Base-by-base conservation (phyloP, 2,888 invertebrate genomes). In the Drosophila hamatofila region DNA sequence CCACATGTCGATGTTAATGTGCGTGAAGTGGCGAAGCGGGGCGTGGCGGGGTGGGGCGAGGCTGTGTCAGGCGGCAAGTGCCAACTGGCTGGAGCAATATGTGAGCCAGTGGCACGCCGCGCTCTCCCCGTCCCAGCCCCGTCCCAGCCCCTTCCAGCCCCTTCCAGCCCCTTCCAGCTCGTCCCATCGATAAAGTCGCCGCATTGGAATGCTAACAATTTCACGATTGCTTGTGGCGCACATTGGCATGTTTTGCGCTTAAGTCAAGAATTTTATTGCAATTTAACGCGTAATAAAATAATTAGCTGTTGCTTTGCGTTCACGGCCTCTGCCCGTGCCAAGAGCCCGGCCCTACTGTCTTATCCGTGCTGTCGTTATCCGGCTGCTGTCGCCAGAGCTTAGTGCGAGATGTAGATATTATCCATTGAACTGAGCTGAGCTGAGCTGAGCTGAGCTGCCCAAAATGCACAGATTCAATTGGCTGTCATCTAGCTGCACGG, bases 281-380 rank as follows among this genome's bases (percentile, higher is more conserved):
- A 89, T 86, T 89, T 88, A 86, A 86, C 83, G 90, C 88, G 81
- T 88, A 89, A 86, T 86, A 86, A 86, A 86, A 89, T 86, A 88
- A 86, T 86, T 86, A 89, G 90, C 88, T 81, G 73, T 57, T 66
- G 77, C 62, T 58, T 55, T 30, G 48, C 56, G 67, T 60, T 60
- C 51, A 27, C 49, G 35, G 41, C 42, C 67, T 42, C 67, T 42
- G 25, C 66, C 41, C 37, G 56, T 60, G 30, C 41, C 62, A 51
- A 18, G 7, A 3, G 39, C 37, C 11, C 18, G 2, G 25, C 16
- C 48, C 48, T n/a, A n/a, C 27, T n/a, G 14, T 48, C 14, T 35
- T 33, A 27, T 52, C 37, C 12, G 39, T 35, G 21, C 14, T 44
- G 21, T 8, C n/a, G 14, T 41, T 59, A 51, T 56, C 77, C 49